These are phyloP conservation scores for Oncorhynchus nerka DNA, from an alignment of 2,113 vertebrate species.

Conservation along the genomic window DNA sequence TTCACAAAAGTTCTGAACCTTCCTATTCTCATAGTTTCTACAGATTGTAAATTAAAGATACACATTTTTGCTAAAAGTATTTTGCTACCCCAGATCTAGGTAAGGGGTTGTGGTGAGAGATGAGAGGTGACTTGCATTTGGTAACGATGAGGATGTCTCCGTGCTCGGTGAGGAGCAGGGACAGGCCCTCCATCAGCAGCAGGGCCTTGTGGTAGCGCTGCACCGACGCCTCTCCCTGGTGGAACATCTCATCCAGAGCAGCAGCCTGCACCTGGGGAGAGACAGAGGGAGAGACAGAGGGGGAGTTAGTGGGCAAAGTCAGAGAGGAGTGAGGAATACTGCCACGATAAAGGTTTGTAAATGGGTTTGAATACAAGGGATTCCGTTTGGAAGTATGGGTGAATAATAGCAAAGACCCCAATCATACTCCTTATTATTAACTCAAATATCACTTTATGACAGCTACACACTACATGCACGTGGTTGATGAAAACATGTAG, in stretches of 20 bases:
- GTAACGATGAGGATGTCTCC: constrained; percentile 86
- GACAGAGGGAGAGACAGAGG: too few species aligned
- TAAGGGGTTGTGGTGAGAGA: neutral
- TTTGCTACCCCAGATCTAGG: too few species aligned
- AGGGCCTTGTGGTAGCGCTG: constrained; percentile 92
- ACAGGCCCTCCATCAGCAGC: constrained; percentile 91
- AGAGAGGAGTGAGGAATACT: neutral
- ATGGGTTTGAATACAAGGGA: neutral
- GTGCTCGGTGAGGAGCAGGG: constrained; percentile 86
- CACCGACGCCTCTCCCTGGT: constrained; percentile 86
- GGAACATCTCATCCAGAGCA: constrained; percentile 98
- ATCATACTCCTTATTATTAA: too few species aligned
- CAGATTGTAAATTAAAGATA: too few species aligned
- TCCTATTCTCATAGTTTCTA: too few species aligned
- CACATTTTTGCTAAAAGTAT: too few species aligned
- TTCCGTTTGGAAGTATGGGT: too few species aligned
- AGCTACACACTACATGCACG: too few species aligned
- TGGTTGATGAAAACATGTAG: too few species aligned
- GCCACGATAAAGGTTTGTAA: neutral
- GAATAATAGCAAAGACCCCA: too few species aligned
- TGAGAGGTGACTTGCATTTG: constrained; percentile 80
- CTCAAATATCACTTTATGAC: too few species aligned
- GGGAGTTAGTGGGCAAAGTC: neutral
- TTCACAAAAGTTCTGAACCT: too few species aligned
- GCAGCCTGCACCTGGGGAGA: constrained; percentile 85